phyloP scores from a whole-genome alignment of 2,797 vertebrate genomes.

The Emydoidea blandingii region DNA sequence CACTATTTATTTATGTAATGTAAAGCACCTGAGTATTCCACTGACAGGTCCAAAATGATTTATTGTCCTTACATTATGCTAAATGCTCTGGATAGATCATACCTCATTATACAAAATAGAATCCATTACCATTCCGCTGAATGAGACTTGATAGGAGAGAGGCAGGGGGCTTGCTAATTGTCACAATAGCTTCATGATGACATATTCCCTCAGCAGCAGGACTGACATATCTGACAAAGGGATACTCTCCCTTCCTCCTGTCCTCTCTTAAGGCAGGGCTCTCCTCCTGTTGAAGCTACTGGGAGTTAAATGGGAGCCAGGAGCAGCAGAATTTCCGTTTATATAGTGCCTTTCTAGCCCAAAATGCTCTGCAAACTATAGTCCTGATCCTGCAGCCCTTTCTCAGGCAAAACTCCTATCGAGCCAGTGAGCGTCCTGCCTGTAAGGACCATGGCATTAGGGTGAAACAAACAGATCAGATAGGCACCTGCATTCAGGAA shows the following conservation, averaged over 20 bases:
- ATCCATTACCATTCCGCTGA: slow-evolving; percentile 49
- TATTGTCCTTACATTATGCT: slow-evolving; percentile 71
- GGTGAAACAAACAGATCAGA: fast-evolving
- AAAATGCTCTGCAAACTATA: fast-evolving
- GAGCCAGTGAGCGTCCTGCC: neutral
- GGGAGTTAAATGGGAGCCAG: neutral
- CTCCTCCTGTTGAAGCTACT: neutral
- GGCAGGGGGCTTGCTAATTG: neutral
- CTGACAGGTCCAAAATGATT: slow-evolving; percentile 62
- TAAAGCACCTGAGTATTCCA: slow-evolving; percentile 7
- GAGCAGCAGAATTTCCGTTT: neutral
- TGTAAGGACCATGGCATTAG: neutral
- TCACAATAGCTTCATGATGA: neutral
- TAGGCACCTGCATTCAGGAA: neutral
- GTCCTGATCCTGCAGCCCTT: neutral
- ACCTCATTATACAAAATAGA: slow-evolving; percentile 70
- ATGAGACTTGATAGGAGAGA: neutral
- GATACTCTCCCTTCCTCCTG: neutral
- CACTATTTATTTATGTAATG: slow-evolving; percentile 58
- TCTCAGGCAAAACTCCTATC: neutral
- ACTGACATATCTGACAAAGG: neutral
- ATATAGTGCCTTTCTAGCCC: neutral
- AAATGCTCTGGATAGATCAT: slow-evolving; percentile 57
- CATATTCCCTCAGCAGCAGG: neutral
- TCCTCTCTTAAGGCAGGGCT: neutral